A percentile compares a stretch with the other conserved stretches of the same genome.
phyloP scores from a whole-genome alignment of 2,113 vertebrate species.

The Carettochelys insculpta region DNA sequence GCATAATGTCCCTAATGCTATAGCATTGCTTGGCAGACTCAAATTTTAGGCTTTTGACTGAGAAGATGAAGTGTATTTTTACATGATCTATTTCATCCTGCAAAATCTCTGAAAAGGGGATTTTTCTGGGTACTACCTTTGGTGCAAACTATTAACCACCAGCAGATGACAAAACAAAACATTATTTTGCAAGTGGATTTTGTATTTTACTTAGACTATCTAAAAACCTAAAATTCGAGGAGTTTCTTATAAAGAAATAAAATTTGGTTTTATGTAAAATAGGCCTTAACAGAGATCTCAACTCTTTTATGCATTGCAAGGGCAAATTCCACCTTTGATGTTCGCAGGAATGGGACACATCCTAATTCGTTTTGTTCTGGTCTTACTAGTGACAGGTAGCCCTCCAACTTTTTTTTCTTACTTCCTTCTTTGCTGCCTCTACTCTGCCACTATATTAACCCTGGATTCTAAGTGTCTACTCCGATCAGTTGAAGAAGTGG shows the following conservation, averaged over 20 bases:
- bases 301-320: no score
- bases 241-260: background rate
- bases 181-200: background rate
- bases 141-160: background rate
- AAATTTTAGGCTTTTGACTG: conserved; percentile 49
- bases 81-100: background rate
- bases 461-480: no score
- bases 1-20: conserved; percentile 34
- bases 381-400: no score
- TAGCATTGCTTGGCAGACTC: conserved; percentile 48
- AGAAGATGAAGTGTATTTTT: conserved; percentile 32
- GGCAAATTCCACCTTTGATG: no score
- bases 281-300: no score
- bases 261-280: no score
- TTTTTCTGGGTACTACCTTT: background rate
- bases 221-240: background rate
- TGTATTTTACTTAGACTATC: background rate
- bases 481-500: no score
- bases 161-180: background rate
- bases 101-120: background rate
- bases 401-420: no score
- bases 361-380: no score
- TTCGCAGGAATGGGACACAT: no score
- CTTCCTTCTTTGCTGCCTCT: no score
- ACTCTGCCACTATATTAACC: no score